A percentile compares a stretch with the other conserved stretches of the same genome.
Conservation (phyloP, 2,113 vertebrate genomes). For the Neodontobutis hainanensis region DNA sequence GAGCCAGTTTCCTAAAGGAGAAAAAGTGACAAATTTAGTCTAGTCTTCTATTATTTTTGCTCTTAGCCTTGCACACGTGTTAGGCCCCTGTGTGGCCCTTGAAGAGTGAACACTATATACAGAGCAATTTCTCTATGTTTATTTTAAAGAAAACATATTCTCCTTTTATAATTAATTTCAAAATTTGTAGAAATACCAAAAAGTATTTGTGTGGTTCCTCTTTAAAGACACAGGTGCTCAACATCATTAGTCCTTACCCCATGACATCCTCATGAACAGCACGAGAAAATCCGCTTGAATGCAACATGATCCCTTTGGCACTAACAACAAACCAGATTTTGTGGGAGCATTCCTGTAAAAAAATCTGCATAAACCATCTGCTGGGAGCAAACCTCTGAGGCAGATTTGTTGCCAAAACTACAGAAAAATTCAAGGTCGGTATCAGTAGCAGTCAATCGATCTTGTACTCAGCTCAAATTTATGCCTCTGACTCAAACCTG, state of each 20-base stretch:
- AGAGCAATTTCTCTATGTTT: too few species aligned
- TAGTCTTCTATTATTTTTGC: not conserved
- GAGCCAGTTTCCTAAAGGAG: not conserved
- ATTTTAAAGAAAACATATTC: too few species aligned
- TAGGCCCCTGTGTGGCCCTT: too few species aligned
- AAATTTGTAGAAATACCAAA: too few species aligned
- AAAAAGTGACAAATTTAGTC: not conserved
- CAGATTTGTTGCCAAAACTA: constrained; percentile 19
- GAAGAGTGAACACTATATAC: too few species aligned
- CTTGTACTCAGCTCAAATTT: not conserved
- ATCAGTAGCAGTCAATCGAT: not conserved
- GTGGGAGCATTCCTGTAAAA: constrained; percentile 29
- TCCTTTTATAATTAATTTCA: too few species aligned
- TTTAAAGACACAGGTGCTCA: not conserved
- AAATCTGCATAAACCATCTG: constrained; percentile 35
- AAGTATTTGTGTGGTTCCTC: too few species aligned
- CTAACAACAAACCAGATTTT: constrained; percentile 16
- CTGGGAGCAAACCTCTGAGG: constrained; percentile 22
- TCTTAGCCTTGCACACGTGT: too few species aligned
- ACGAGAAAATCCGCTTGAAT: constrained; percentile 41
- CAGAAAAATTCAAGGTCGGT: constrained; percentile 15
- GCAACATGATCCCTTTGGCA: constrained; percentile 36
- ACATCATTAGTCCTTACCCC: constrained; percentile 21
- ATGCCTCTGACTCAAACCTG: not conserved
- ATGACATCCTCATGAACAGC: constrained; percentile 25